phyloP scores from a whole-genome alignment of 2,113 vertebrate genomes.

The Notiomystis cincta region DNA sequence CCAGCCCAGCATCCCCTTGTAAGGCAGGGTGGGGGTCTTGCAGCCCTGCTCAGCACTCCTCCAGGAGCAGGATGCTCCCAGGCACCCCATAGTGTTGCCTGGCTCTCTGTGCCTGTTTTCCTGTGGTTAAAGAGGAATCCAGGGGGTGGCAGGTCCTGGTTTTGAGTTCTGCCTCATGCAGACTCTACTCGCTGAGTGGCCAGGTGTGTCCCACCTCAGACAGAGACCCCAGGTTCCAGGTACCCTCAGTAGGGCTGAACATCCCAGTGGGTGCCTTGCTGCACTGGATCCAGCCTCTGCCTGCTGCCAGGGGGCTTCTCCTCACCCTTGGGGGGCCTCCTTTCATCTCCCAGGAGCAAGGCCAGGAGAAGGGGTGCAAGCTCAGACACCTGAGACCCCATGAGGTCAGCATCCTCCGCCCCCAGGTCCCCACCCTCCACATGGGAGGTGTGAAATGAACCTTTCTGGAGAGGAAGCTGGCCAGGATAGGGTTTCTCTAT shows the following conservation, averaged over 20 bases:
- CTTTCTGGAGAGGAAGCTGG: neutral
- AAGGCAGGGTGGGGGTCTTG: neutral
- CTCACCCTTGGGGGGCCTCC: neutral
- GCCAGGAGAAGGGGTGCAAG: neutral
- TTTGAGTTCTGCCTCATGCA: neutral
- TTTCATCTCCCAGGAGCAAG: neutral
- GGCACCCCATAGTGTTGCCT: neutral
- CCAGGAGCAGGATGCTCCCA: neutral
- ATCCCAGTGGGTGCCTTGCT: neutral
- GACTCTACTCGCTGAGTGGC: rapidly evolving
- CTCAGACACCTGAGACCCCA: neutral
- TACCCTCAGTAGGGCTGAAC: neutral
- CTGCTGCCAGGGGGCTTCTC: neutral
- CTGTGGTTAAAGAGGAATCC: neutral
- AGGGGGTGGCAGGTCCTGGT: neutral
- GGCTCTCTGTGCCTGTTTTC: neutral
- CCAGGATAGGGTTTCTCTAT: neutral
- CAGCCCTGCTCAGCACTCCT: neutral
- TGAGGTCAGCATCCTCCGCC: neutral
- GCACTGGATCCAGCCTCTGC: neutral
- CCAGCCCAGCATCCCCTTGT: neutral
- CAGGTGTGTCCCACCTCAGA: neutral
- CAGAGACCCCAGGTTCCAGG: neutral
- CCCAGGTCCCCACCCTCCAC: neutral
- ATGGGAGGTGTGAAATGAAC: neutral